These are phyloP conservation scores for Lagopus muta DNA, from an alignment of 2,113 vertebrate genomes.

Conservation along the genomic window DNA sequence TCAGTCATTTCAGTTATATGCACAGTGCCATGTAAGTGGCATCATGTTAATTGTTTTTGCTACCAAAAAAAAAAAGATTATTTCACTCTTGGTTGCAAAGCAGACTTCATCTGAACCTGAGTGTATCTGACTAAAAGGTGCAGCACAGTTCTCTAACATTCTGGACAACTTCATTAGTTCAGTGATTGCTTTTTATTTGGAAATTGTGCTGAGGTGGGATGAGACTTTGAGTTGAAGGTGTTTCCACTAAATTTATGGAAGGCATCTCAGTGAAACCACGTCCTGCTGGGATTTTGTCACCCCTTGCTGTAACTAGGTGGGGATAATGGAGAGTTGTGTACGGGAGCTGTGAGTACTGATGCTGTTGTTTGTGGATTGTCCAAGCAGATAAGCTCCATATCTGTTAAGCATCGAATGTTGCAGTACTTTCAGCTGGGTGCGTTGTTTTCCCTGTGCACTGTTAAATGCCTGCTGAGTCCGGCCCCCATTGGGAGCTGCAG, in stretches of 20 bases:
- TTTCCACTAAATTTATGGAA: not conserved
- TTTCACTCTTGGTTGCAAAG: not conserved
- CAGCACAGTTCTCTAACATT: not conserved
- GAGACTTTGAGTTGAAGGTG: not conserved
- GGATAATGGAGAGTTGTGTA: not conserved
- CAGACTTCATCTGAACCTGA: not conserved
- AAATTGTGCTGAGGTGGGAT: not conserved
- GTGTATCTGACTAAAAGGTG: not conserved
- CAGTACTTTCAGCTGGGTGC: not conserved
- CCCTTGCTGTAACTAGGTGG: not conserved
- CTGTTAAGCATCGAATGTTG: not conserved
- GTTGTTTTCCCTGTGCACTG: not conserved
- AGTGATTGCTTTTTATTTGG: not conserved
- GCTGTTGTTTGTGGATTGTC: not conserved
- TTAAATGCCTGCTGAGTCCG: not conserved
- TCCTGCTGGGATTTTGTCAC: not conserved
- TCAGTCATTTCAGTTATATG: not conserved
- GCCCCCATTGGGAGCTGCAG: not conserved
- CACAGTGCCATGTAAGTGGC: fast-evolving
- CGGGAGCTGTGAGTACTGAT: not conserved
- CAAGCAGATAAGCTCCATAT: fast-evolving
- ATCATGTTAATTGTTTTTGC: not conserved
- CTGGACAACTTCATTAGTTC: not conserved
- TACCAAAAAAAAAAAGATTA: too few species aligned
- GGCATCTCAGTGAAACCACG: not conserved